A percentile compares a stretch with the other conserved stretches of the same genome.
Evolutionary conservation across 2,113 vertebrate genomes (phyloP).

Genomic region (Carassius carassius): DNA sequence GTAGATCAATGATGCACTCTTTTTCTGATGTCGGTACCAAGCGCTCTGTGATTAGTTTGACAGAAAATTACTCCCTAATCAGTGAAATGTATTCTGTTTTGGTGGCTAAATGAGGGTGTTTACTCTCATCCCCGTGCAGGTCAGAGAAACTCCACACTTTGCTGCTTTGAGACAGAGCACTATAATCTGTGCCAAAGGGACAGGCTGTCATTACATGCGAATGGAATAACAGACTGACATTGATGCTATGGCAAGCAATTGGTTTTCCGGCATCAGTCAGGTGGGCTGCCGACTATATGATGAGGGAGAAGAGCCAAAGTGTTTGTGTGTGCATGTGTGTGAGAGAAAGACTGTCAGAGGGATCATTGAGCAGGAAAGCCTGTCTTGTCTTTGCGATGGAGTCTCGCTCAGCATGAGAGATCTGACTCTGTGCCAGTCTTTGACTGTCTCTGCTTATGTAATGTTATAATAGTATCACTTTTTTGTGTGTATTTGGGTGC

Average conservation of each 20-base stretch:
- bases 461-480: conserved; percentile 2
- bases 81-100: conserved; percentile 66
- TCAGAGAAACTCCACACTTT: conserved; percentile 72
- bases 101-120: conserved; percentile 68
- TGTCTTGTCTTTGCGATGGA: conserved; percentile 33
- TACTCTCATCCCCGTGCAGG: conserved; percentile 67
- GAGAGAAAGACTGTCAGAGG: not conserved
- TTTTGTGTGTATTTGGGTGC: conserved; percentile 19
- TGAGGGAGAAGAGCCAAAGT: conserved; percentile 68
- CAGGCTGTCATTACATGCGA: conserved; percentile 78
- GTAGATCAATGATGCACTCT: conserved; percentile 65
- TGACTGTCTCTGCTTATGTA: conserved; percentile 25
- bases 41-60: conserved; percentile 56
- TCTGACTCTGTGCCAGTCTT: not conserved
- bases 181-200: conserved; percentile 74
- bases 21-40: conserved; percentile 54
- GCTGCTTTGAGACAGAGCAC: conserved; percentile 71
- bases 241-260: conserved; percentile 80
- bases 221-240: conserved; percentile 77
- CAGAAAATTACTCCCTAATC: conserved; percentile 66
- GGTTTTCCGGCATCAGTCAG: conserved; percentile 80
- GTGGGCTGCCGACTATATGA: conserved; percentile 68
- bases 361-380: conserved; percentile 13
- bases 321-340: conserved; percentile 23
- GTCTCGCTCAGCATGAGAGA: conserved; percentile 33